phyloP scores from a whole-genome alignment of 1,140 invertebrate species.

The Polypedilum pembai region DNA sequence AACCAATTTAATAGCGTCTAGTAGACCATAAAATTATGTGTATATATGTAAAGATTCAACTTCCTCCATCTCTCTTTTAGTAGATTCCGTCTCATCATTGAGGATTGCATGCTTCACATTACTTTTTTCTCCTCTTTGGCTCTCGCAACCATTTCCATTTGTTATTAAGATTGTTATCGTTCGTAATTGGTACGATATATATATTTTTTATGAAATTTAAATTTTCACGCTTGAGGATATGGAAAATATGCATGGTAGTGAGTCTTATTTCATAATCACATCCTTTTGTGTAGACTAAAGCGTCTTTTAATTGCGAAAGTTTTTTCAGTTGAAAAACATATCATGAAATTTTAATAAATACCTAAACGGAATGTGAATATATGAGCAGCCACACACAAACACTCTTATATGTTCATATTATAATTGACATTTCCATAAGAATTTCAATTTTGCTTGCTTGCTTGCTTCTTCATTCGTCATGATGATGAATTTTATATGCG shows the following conservation, averaged over 20 bases:
- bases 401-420: not conserved
- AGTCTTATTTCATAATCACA: not conserved
- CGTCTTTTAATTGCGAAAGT: no score
- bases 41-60: no score
- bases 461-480: not conserved
- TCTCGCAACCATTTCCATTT: not conserved
- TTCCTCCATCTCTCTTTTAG: not conserved
- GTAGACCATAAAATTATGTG: slow-evolving; percentile 6
- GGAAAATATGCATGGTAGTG: not conserved
- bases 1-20: not conserved
- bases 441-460: not conserved
- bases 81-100: not conserved
- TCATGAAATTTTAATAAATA: no score
- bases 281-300: no score
- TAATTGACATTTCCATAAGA: slow-evolving; percentile 13
- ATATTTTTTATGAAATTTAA: not conserved
- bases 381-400: no score
- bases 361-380: no score
- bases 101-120: not conserved
- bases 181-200: not conserved
- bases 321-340: no score
- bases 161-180: not conserved
- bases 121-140: not conserved
- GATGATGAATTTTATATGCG: slow-evolving; percentile 8
- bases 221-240: slow-evolving; percentile 17